phyloP scores from a whole-genome alignment of 2,888 invertebrate genomes.

The Lepidocyrtinus sp. region DNA sequence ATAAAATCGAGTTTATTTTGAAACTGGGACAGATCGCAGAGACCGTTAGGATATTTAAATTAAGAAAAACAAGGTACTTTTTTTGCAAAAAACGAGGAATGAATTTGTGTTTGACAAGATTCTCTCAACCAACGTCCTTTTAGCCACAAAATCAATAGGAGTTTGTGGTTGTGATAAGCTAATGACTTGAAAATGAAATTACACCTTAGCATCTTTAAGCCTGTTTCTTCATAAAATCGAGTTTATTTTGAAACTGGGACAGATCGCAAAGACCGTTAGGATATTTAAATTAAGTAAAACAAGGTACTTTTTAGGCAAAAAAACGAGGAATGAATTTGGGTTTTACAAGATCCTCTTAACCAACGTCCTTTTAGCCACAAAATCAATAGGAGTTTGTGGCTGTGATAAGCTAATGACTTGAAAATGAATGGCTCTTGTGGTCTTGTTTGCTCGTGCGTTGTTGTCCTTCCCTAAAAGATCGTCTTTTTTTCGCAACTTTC shows the following conservation, averaged over 20 bases:
- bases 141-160: background rate
- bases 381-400: background rate
- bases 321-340: too few species aligned
- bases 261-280: too few species aligned
- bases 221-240: too few species aligned
- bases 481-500: background rate
- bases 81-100: background rate
- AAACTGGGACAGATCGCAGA: too few species aligned
- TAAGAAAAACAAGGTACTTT: background rate
- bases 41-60: background rate
- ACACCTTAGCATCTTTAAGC: too few species aligned
- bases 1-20: too few species aligned
- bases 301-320: too few species aligned
- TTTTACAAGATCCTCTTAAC: background rate
- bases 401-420: slow-evolving; percentile 55
- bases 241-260: too few species aligned
- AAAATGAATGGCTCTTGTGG: slow-evolving; percentile 47
- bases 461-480: background rate
- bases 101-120: background rate
- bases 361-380: too few species aligned
- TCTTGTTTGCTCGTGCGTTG: background rate
- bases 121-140: background rate
- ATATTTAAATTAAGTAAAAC: too few species aligned
- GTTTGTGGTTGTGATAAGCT: slow-evolving; percentile 36
- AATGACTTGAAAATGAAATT: slow-evolving; percentile 57